Evolutionary conservation across 1,140 invertebrate genomes (phyloP).

Genomic region (Sogatella furcifera): DNA sequence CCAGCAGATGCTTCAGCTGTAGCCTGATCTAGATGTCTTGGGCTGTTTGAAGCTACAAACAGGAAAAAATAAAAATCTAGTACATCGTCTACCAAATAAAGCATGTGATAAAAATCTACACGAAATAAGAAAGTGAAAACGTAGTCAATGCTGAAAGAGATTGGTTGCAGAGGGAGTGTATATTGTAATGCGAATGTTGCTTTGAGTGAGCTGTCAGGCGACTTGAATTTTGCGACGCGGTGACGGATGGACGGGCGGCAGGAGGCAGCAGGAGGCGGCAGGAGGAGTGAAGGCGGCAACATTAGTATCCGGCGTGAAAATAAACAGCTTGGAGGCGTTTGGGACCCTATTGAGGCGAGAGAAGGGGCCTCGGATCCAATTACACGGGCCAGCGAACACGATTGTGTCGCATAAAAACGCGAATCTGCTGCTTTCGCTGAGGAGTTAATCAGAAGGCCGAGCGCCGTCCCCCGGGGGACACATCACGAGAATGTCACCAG

Average conservation of each 20-base stretch:
- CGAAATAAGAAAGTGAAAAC: too few species aligned
- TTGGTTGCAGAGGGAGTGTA: too few species aligned
- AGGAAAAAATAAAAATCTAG: too few species aligned
- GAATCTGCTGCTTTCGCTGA: neutral
- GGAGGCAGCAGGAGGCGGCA: neutral
- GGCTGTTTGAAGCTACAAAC: too few species aligned
- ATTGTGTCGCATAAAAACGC: slow-evolving; percentile 3
- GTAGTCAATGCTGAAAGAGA: too few species aligned
- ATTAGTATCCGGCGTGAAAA: neutral
- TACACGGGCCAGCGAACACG: neutral
- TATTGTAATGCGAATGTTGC: too few species aligned
- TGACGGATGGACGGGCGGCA: neutral
- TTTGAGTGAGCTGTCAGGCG: too few species aligned
- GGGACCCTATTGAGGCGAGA: neutral
- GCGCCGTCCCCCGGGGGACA: neutral
- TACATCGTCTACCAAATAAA: too few species aligned
- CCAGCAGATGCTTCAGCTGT: too few species aligned
- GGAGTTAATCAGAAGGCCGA: neutral
- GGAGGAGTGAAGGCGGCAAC: neutral
- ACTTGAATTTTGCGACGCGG: too few species aligned
- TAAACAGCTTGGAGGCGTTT: slow-evolving; percentile 1
- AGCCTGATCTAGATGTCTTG: too few species aligned
- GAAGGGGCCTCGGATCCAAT: neutral
- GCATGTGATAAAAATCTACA: too few species aligned
- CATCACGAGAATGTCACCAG: neutral